Conservation (phyloP, 2,888 invertebrate species). For the Allygus modestus region DNA sequence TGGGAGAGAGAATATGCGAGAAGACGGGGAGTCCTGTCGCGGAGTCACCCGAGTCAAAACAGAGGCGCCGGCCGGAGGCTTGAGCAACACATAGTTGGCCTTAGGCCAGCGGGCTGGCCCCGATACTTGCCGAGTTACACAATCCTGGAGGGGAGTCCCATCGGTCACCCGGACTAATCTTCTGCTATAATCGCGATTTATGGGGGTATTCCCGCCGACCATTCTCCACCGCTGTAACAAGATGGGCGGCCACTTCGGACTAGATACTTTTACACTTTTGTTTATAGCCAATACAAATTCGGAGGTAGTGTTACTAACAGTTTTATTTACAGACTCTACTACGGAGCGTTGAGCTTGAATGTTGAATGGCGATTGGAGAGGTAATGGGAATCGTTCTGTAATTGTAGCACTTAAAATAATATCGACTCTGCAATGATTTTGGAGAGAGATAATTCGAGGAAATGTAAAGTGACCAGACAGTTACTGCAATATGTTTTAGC, state of each 20-base stretch:
- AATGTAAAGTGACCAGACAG: too few species aligned
- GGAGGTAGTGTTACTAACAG: too few species aligned
- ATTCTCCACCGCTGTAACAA: background rate
- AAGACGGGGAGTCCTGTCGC: background rate
- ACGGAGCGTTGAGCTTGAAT: too few species aligned
- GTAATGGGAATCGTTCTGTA: too few species aligned
- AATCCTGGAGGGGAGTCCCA: background rate
- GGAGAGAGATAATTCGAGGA: too few species aligned
- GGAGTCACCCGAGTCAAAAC: constrained; percentile 4
- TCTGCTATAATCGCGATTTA: background rate
- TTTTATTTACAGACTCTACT: too few species aligned
- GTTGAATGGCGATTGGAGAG: too few species aligned
- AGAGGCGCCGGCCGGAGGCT: constrained; percentile 24
- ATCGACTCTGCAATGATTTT: too few species aligned
- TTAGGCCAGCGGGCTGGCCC: constrained; percentile 16
- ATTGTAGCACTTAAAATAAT: too few species aligned
- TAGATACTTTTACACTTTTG: background rate
- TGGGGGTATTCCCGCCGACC: background rate
- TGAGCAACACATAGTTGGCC: constrained; percentile 42
- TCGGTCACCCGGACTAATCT: constrained; percentile 1
- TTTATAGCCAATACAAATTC: background rate
- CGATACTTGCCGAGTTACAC: background rate
- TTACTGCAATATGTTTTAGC: too few species aligned
- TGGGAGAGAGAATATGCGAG: background rate
- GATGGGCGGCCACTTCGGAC: background rate